phyloP scores from a whole-genome alignment of 2,797 vertebrate species.

The Etheostoma nigrum region DNA sequence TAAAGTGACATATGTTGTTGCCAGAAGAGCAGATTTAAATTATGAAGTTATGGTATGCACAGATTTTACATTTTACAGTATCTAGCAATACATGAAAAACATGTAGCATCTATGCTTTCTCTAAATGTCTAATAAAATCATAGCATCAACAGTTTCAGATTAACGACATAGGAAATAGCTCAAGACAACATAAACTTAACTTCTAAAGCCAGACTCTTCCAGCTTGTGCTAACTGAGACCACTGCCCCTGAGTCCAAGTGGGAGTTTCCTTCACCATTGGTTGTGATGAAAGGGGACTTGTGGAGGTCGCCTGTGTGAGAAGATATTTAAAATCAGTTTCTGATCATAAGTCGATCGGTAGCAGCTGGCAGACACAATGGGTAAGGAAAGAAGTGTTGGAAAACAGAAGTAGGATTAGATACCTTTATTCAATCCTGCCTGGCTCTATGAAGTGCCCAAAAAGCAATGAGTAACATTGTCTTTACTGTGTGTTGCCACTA shows the following conservation, averaged over 20 bases:
- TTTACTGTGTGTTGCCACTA: constrained; percentile 40
- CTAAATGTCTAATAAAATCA: not conserved
- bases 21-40: not conserved
- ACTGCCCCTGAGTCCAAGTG: not conserved
- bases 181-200: not conserved
- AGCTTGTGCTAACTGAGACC: constrained; percentile 6
- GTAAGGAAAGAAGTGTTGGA: not conserved
- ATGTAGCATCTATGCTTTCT: not conserved
- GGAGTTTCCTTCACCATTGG: constrained; percentile 60
- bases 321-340: not conserved
- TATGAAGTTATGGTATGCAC: not conserved
- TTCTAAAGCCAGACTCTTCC: not conserved
- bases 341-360: not conserved
- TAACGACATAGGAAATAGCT: not conserved
- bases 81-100: not conserved
- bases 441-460: constrained; percentile 6
- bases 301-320: constrained; percentile 68
- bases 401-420: constrained; percentile 7
- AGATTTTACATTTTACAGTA: not conserved
- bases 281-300: constrained; percentile 67
- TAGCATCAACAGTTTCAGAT: not conserved
- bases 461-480: constrained; percentile 26
- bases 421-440: constrained; percentile 28
- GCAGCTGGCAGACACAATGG: not conserved
- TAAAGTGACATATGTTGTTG: not conserved